Evolutionary conservation across 2,888 invertebrate species (phyloP), one percentile per base, ranked within the genome.

Genomic region (Andrena praecox): DNA sequence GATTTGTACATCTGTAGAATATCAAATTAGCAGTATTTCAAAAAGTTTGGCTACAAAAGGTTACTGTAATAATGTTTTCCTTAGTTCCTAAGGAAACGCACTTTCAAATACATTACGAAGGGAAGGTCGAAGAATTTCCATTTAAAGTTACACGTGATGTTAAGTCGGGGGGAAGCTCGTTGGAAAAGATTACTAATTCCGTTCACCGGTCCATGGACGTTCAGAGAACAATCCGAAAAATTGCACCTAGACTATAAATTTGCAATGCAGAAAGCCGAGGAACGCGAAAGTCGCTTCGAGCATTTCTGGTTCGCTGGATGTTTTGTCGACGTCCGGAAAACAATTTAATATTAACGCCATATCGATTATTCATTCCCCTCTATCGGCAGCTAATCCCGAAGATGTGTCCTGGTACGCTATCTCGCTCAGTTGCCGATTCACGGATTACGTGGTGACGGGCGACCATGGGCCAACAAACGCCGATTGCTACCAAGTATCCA

Each of bases 361-460:
- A 73, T 73, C 72, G 64, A 64, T 73, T 73, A 73, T 73, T 73
- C 63, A 12, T 52, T 54, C 42, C 20, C 12, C 33, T 27, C 35
- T 27, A 73, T 73, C 64, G 35, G 1, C 5, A 27, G 24, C 42
- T 64, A 64, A 73, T 73, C 64, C 24, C 2, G n/a, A 27, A 64
- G 20, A 29, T 8, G 35, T 35, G 64, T 42, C 64, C 42, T 29
- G 16, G 42, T 35, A 27, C 35, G 52, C 3, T 52, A 73, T 48
- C 56, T 29, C 16, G 48, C 4, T 73, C 56, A 56, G 42, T 29
- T 73, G 54, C 66, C 67, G 73, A 48, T 73, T 66, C 56, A 20
- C 29, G 56, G 66, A 73, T 73, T 73, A 73, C 5, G 29, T 7
- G 59, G 29, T 16, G 20, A 20, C 59, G 29, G n/a, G 16, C 29